Evolutionary conservation across 1,140 invertebrate genomes (phyloP).

Genomic region (Ruditapes philippinarum): DNA sequence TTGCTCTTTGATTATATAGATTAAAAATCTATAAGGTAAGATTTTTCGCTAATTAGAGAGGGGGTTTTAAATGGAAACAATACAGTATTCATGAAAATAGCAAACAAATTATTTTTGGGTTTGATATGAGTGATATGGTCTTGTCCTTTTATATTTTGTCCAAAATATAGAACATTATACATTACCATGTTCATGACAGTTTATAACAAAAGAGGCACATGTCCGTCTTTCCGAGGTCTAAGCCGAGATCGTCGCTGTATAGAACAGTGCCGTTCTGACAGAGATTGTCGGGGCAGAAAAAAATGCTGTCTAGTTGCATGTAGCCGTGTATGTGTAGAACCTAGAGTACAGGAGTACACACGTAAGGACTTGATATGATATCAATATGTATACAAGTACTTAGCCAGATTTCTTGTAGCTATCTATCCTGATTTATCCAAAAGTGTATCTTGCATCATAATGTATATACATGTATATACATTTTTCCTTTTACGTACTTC

Average conservation of each 20-base stretch:
- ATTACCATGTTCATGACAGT: slow-evolving; percentile 5
- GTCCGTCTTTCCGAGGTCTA: background rate
- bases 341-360: background rate
- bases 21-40: too few species aligned
- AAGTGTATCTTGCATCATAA: too few species aligned
- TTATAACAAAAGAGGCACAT: background rate
- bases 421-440: background rate
- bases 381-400: background rate
- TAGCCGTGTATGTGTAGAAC: slow-evolving; percentile 45
- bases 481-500: too few species aligned
- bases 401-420: background rate
- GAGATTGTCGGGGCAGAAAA: slow-evolving; percentile 40
- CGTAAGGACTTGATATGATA: background rate
- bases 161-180: too few species aligned
- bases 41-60: too few species aligned
- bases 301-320: slow-evolving; percentile 60
- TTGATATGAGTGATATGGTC: too few species aligned
- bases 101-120: too few species aligned
- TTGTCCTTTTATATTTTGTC: too few species aligned
- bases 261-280: slow-evolving; percentile 43
- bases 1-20: too few species aligned
- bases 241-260: background rate
- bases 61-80: too few species aligned
- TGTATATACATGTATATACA: too few species aligned
- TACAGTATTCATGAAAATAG: too few species aligned